phyloP scores from a whole-genome alignment of 2,797 vertebrate species.

The Octomys mimax region DNA sequence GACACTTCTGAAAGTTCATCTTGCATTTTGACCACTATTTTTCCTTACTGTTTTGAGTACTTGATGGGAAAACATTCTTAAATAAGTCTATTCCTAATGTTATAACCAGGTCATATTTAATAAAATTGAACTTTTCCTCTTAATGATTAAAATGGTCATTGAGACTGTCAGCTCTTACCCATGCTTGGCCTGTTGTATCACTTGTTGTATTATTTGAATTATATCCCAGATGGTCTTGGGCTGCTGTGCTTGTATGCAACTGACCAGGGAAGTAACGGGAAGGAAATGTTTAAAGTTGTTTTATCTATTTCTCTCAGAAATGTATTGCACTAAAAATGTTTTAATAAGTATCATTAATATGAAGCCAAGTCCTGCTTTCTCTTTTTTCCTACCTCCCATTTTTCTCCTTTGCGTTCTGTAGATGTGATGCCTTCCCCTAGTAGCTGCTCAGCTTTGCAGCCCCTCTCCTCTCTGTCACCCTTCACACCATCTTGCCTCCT shows the following conservation, averaged over 20 bases:
- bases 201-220: background rate
- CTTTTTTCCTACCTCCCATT: background rate
- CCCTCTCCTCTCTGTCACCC: background rate
- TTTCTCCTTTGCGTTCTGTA: background rate
- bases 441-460: background rate
- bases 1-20: background rate
- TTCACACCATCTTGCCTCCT: background rate
- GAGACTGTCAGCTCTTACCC: background rate
- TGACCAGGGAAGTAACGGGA: background rate
- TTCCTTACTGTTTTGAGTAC: background rate
- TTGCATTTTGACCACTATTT: background rate
- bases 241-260: background rate
- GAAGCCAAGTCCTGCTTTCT: background rate
- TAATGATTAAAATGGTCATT: background rate
- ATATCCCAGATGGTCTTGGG: background rate
- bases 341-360: background rate
- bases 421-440: background rate
- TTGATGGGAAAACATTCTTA: background rate
- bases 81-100: conserved; percentile 9
- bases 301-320: background rate
- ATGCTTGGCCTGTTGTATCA: background rate
- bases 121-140: background rate
- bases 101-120: background rate
- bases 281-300: background rate
- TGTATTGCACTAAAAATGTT: background rate